These are phyloP conservation scores for Lycophotia porphyrea DNA, from an alignment of 2,888 invertebrate species.

Conservation along the genomic window DNA sequence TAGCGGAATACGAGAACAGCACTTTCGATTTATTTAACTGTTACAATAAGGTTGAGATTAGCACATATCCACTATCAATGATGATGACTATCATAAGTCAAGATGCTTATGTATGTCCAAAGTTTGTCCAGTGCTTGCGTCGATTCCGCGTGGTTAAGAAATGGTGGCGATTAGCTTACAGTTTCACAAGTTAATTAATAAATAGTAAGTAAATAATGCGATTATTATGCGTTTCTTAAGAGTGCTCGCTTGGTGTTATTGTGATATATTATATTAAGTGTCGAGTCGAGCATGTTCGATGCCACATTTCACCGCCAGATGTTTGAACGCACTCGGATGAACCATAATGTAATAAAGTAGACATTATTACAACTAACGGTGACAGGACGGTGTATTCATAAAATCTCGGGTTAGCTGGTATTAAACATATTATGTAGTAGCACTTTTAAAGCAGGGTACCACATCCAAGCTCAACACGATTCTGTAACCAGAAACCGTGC, in stretches of 20 bases:
- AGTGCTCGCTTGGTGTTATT: slow-evolving; percentile 4
- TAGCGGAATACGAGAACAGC: slow-evolving; percentile 17
- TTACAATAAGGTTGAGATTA: slow-evolving; percentile 24
- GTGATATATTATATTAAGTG: slow-evolving; percentile 9
- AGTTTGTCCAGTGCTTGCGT: slow-evolving; percentile 24
- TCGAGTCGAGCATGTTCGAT: slow-evolving; percentile 13
- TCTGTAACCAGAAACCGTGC: slow-evolving; percentile 18
- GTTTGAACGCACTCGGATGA: slow-evolving; percentile 29
- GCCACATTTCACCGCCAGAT: slow-evolving; percentile 45
- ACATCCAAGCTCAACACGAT: background rate
- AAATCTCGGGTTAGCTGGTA: background rate
- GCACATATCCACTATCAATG: slow-evolving; percentile 10
- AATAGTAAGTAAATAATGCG: slow-evolving; percentile 52
- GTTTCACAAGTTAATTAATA: slow-evolving; percentile 56
- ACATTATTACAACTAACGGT: background rate
- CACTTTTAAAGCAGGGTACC: background rate
- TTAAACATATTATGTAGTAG: background rate
- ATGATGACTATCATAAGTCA: slow-evolving; percentile 4
- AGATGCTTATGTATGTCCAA: slow-evolving; percentile 17
- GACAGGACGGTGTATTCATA: slow-evolving; percentile 2
- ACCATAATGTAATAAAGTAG: slow-evolving; percentile 16
- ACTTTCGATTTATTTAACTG: slow-evolving; percentile 22
- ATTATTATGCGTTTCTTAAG: slow-evolving; percentile 43
- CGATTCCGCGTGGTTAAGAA: slow-evolving; percentile 32
- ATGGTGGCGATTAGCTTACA: slow-evolving; percentile 29